Evolutionary conservation across 2,113 vertebrate genomes (phyloP), one percentile per base, ranked within the genome.

Genomic region (Willisornis vidua): DNA sequence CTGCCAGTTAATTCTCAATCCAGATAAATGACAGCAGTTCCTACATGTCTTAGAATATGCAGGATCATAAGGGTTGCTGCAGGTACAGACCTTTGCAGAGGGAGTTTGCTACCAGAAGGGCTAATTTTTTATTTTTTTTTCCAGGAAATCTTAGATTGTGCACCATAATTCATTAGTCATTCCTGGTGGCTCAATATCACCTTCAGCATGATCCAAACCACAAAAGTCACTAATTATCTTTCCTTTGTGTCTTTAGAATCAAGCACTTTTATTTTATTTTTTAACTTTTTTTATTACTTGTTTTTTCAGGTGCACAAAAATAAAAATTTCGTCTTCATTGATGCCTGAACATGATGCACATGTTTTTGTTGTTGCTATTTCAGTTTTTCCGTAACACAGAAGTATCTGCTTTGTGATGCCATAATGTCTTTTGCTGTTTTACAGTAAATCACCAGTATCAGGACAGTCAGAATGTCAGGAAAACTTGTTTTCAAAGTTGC

Each of bases 401-500:
- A 75, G 62, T 63, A 62, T 51, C 39, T 85, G 18, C 19, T 83
- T 70, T 66, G 19, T 55, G 62, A 66, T 68, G 72, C 35, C 2
- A 4, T 33, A 70, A 83, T 19, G 25, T 67, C 35, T 88, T 55
- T 66, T 45, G 12, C 37, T 83, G 49, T 5, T 70, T 83, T 88
- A 52, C 33, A 77, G 67, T 67, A 91, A 91, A 90, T 80, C 43
- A 86, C 22, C 8, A 16, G 80, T 65, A 61, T 85, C 61, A 58
- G 28, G 31, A 65, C 39, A 75, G 63, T 80, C 28, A 84, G 65
- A 91, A 65, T 45, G 19, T 51, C 52, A 58, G 51, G 35, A 79
- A 87, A 88, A 59, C 35, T 91, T 82, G 13, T 45, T 94, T 88
- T 96, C 75, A 74, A 59, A 76, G 59, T 86, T 88, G 29, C 19